Base-by-base conservation (phyloP, 2,113 vertebrate genomes). In the Ciconia boyciana region DNA sequence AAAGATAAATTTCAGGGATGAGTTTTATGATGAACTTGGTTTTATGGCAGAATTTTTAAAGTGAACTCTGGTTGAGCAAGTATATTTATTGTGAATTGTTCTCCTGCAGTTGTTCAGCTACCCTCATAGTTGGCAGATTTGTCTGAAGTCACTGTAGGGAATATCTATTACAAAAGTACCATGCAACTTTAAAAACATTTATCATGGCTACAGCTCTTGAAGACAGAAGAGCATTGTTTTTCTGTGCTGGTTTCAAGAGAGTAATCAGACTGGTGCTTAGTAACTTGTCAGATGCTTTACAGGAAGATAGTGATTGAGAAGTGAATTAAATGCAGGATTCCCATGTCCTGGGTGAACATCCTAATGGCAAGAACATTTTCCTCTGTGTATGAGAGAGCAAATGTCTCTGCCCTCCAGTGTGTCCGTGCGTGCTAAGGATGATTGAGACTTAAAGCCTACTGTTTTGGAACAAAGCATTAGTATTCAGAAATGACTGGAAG, bases 391-490 rank as follows among this genome's bases (percentile, higher is more conserved):
- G 39, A 52, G 41, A 52, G 49, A 82, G 39, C 32, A 83, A 31
- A 48, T 31, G 12, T 43, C 36, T 52, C 57, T 79, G 65, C 12
- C 26, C 16, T 60, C 39, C 34, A 26, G 2, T 14, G 28, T 66
- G 54, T 57, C 66, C 1, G 0, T 9, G 43, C 0, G 0, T 32
- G 52, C 43, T 43, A 76, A 72, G 21, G 15, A 26, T 57, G n/a
- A 60, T 15, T 29, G 75, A 81, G 41, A 52, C 12, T 54, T 48
- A 66, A 70, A 92, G 28, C 6, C 29, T 46, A 22, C 19, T 15
- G 55, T 24, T 90, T 64, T 86, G 68, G 52, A 41, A 36, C 36
- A 9, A 13, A 5, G 22, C 0, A 1, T 6, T 39, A 3, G 46
- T 66, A 41, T n/a, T 52, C 51, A 89, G 3, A 41, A 10, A 70